Evolutionary conservation across 2,797 vertebrate genomes (phyloP).

Genomic region (Hydrocynus forskahlii): DNA sequence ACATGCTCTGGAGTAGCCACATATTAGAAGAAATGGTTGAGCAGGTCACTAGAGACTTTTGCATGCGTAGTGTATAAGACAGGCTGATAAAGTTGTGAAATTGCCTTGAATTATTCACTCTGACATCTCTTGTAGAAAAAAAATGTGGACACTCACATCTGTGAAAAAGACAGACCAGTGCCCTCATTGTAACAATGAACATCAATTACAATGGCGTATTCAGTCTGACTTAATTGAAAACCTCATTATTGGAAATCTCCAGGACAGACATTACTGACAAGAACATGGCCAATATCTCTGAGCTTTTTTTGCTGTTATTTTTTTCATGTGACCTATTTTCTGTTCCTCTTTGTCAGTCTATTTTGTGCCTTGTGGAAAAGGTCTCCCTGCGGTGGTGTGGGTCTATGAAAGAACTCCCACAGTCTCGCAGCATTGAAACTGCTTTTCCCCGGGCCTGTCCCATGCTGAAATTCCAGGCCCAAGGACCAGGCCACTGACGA

Average conservation of each 20-base stretch:
- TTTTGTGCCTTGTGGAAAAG: constrained; percentile 36
- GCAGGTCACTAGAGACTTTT: neutral
- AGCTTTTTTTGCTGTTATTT: neutral
- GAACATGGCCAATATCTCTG: constrained; percentile 4
- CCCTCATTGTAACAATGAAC: neutral
- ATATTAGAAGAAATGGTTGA: no score
- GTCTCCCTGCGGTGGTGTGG: constrained; percentile 24
- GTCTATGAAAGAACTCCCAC: constrained; percentile 40
- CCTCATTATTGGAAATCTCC: constrained; percentile 9
- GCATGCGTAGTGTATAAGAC: neutral
- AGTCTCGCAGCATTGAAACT: constrained; percentile 1
- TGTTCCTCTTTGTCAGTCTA: neutral
- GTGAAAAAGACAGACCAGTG: neutral
- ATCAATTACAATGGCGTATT: neutral
- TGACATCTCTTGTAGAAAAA: neutral
- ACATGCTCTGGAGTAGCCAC: no score
- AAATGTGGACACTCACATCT: neutral
- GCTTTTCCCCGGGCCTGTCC: constrained; percentile 37
- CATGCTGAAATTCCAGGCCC: neutral
- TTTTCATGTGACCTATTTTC: constrained; percentile 22
- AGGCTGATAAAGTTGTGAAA: constrained; percentile 1
- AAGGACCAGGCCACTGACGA: constrained; percentile 23
- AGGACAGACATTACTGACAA: neutral
- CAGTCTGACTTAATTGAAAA: neutral
- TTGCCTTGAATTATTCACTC: neutral